Evolutionary conservation across 1,140 invertebrate species (phyloP).

Genomic region (Cyrtorhinus lividipennis): DNA sequence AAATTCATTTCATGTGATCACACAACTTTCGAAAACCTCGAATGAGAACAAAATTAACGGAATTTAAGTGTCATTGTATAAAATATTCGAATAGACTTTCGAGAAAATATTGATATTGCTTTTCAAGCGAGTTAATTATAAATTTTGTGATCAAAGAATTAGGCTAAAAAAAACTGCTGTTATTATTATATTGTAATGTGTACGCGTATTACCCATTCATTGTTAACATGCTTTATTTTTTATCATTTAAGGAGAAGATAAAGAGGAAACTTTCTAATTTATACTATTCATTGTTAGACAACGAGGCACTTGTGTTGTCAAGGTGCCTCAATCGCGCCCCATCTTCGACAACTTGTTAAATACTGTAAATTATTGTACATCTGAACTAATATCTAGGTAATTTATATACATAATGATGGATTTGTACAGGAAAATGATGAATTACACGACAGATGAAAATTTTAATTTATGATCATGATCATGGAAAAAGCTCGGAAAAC

Average conservation of each 20-base stretch:
- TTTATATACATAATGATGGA: conserved; percentile 16
- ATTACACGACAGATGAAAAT: too few relatives aligned
- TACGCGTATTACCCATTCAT: conserved; percentile 16
- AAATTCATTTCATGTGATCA: not conserved
- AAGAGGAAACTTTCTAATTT: conserved; percentile 8
- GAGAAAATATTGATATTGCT: conserved; percentile 5
- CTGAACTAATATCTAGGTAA: conserved; percentile 15
- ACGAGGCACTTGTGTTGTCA: conserved; percentile 10
- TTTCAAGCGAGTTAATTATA: conserved; percentile 8
- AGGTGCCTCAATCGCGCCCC: conserved; percentile 1
- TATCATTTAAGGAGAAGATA: conserved; percentile 5
- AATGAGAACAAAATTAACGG: not conserved
- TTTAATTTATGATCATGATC: not conserved
- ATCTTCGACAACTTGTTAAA: conserved; percentile 2
- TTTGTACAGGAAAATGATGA: conserved; percentile 14
- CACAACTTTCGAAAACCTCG: not conserved
- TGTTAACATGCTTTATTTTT: conserved; percentile 19
- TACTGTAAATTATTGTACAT: conserved; percentile 19
- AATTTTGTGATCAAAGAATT: conserved; percentile 19
- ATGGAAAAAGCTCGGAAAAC: too few relatives aligned
- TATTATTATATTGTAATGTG: conserved; percentile 13
- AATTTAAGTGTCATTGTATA: conserved; percentile 12
- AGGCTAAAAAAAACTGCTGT: conserved; percentile 4
- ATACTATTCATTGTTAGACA: not conserved
- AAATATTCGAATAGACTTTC: conserved; percentile 18